phyloP scores from a whole-genome alignment of 1,140 invertebrate species.

The Cheumatopsyche charites region DNA sequence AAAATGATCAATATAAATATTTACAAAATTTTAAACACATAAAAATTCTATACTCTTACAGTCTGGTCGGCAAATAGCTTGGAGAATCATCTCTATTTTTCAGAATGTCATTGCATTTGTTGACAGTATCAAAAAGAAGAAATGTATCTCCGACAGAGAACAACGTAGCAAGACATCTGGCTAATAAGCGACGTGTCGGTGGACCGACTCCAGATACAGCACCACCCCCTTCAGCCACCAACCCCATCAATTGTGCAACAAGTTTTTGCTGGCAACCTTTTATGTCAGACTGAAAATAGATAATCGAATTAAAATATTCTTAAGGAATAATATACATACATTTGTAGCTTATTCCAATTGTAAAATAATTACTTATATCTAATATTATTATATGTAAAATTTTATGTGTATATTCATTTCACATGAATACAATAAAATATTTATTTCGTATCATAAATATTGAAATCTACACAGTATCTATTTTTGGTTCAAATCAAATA shows the following conservation, averaged over 20 bases:
- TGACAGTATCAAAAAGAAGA: constrained; percentile 95
- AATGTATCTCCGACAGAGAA: constrained; percentile 98
- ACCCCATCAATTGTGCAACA: constrained; percentile 88
- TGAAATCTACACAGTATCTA: too few species aligned
- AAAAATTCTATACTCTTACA: constrained; percentile 74
- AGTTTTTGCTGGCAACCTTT: constrained; percentile 96
- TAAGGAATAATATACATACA: background rate
- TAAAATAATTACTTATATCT: too few species aligned
- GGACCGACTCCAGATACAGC: constrained; percentile 76
- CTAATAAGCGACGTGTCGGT: constrained; percentile 90
- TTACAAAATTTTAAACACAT: background rate
- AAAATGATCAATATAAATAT: background rate
- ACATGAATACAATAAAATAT: too few species aligned
- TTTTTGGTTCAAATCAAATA: too few species aligned
- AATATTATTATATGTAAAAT: too few species aligned
- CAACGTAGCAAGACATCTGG: constrained; percentile 89
- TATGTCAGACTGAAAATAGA: constrained; percentile 83
- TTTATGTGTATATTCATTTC: too few species aligned
- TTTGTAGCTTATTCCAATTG: too few species aligned
- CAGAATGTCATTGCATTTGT: constrained; percentile 97
- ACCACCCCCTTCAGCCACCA: constrained; percentile 74
- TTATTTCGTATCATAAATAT: too few species aligned
- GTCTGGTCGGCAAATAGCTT: constrained; percentile 87
- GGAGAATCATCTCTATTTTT: constrained; percentile 98
- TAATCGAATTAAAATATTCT: background rate